Evolutionary conservation across 2,888 invertebrate genomes (phyloP), one percentile per base, ranked within the genome.

Genomic region (Lepidonotus clava): DNA sequence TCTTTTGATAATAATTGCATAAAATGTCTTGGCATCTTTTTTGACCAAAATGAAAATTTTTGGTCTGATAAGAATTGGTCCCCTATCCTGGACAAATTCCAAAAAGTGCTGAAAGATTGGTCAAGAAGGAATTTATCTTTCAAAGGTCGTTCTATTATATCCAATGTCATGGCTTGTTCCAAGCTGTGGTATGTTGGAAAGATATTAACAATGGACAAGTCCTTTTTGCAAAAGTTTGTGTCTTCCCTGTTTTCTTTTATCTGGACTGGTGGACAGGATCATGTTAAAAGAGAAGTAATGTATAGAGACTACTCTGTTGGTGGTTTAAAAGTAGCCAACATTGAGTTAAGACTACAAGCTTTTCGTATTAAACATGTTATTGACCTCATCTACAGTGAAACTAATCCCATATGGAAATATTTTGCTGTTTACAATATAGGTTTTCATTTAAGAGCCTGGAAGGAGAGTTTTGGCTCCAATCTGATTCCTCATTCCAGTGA

Each of bases 111-210:
- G 2, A 24, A 32, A 4, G 5, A 8, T 28, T 66, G 66, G 66
- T 5, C 1, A 32, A 28, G 28, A 14, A 66, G 66, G 24, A 14
- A 66, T 11, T 14, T 24, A 4, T 32, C 66, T 32, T 32, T 66
- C 11, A 24, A 32, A 6, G 66, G 66, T 2, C n/a, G 32, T 14
- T 4, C 66, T 4, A 14, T 66, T 5, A 18, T 66, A 4, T 18
- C 66, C 32, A 32, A 4, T 14, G 28, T 66, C 32, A 28, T 66
- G 2, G 66, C 28, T 1, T 66, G 66, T 66, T 66, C 66, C 5
- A 66, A 66, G 14, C 32, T 66, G 14, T 66, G 66, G 66, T 66
- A 66, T 66, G 66, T 66, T 32, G 66, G 66, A 32, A 66, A 66
- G 66, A 32, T 66, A 2, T 32, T 66, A 32, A 14, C 2, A 0